Evolutionary conservation across 2,113 vertebrate genomes (phyloP), one percentile per base, ranked within the genome.

Genomic region (Ceyx melanurus): DNA sequence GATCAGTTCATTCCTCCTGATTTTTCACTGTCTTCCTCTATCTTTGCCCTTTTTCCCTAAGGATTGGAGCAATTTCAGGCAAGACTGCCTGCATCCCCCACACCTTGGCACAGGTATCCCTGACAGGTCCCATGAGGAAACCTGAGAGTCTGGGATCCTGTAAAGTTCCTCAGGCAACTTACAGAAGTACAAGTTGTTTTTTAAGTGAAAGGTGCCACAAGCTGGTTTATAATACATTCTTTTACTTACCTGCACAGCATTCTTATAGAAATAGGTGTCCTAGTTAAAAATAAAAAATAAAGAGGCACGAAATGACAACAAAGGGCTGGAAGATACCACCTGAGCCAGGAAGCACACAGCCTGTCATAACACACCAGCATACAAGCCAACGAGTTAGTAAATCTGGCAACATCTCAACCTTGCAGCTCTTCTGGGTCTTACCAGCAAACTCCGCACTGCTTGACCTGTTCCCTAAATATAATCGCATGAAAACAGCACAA

Each of bases 301-400:
- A 68, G 28, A 60, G 15, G 19, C 31, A 68, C 11, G 51, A 73
- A 75, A 53, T 1, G 4, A 48, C 18, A 82, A 64, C 54, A 85
- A 72, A 73, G 22, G 50, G 45, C 19, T 9, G 31, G 35, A 54
- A 33, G 33, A 29, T 19, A 48, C 31, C 29, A 45, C 42, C 28
- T 3, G 37, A 20, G 11, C 13, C 22, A 8, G 1, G 11, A 54
- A 62, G 50, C 0, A 0, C 0, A 0, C 35, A 56, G 29, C 54
- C 48, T 64, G 19, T 61, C 3, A 2, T 18, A 11, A 21, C 58
- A 8, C 9, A 22, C 6, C 57, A 33, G 22, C 43, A 56, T 0
- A 2, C 17, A 15, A 45, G 25, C 23, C 66, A 54, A 15, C 1
- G 1, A 45, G 13, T 28, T 7, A 8, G 5, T 9, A 31, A 31